Percentiles rank a stretch among this genome's conserved stretches.
Conservation (phyloP, 2,113 vertebrate genomes). For the Mus spicilegus region DNA sequence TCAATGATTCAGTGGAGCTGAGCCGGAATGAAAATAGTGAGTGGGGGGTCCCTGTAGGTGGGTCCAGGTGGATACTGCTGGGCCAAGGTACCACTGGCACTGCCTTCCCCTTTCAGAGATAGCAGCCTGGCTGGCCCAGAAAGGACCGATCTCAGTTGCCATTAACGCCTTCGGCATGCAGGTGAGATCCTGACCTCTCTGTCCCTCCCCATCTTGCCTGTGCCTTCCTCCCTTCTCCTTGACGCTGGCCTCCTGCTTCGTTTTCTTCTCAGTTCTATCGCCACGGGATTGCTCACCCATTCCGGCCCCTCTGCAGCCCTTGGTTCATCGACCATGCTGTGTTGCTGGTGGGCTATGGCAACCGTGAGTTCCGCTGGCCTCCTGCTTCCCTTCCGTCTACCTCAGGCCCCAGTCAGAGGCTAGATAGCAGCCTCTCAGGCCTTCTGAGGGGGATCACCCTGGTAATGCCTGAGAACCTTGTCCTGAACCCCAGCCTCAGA, state of each 20-base stretch:
- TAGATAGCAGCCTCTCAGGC: not conserved
- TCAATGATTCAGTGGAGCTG: slow-evolving; percentile 93
- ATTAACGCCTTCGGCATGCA: slow-evolving; percentile 97
- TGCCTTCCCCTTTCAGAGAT: slow-evolving; percentile 86
- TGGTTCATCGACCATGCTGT: slow-evolving; percentile 96
- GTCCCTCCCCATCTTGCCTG: fast-evolving
- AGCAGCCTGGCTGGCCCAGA: slow-evolving; percentile 92
- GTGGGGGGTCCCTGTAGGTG: not conserved
- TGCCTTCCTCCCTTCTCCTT: not conserved
- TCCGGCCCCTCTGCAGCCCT: slow-evolving; percentile 92
- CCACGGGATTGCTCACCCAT: slow-evolving; percentile 91
- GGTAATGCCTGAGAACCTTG: not conserved
- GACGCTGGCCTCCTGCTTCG: not conserved
- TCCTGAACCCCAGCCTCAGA: not conserved
- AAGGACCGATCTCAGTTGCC: slow-evolving; percentile 92
- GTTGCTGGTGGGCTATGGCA: slow-evolving; percentile 93
- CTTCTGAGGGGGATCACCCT: not conserved
- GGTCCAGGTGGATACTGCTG: not conserved
- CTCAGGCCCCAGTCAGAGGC: not conserved
- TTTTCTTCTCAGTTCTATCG: slow-evolving; percentile 89
- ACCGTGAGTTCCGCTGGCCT: slow-evolving; percentile 86
- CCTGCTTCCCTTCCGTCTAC: not conserved
- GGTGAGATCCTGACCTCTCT: slow-evolving; percentile 77
- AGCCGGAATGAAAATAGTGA: slow-evolving; percentile 90
- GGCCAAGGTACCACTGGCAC: not conserved